Base-by-base conservation (phyloP, 2,888 invertebrate genomes). In the Drosophila neutralis region DNA sequence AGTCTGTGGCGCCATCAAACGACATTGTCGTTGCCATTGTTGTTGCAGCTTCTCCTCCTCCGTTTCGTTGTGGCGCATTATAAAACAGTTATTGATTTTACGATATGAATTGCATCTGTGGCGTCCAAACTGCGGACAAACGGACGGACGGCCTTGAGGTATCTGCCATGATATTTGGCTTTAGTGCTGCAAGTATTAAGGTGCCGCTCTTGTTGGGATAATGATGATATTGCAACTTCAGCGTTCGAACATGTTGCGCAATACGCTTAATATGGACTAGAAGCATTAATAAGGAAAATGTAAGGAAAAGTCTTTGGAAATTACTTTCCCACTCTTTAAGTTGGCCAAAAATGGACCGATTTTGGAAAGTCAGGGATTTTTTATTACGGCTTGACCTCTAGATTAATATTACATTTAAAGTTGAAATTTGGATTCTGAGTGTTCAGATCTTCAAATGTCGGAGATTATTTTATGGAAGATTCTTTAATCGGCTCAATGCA, bases 11-110 rank as follows among this genome's bases (percentile, higher is more conserved):
- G 73, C 35, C 60, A 68, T 52, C 57, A 48, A 29, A 62, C 45
- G 69, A 53, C 63, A 69, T 56, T 65, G 58, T 40, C 58, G 57
- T 77, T 66, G 65, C 56, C 48, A 48, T 35, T 49, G 42, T 52
- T 36, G 29, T 42, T 35, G 33, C 48, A 40, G 51, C 48, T 56
- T 27, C 10, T 51, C 31, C 58, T 51, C 53, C 33, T 29, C 57
- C 60, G 58, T 36, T 59, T 21, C 1, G 61, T 31, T 63, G 51
- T 71, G 66, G 40, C 64, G 45, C 73, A 73, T 73, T 71, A 71
- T 74, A 70, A 72, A 69, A 69, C 77, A 60, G 65, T 65, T 87
- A 87, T 83, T 75, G 83, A 83, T 83, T 83, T 87, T 79, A 42
- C 42, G 48, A 64, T 58, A 65, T 52, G 51, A 49, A 68, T 68